phyloP scores from a whole-genome alignment of 2,113 vertebrate genomes.

The Nesogale talazaci region DNA sequence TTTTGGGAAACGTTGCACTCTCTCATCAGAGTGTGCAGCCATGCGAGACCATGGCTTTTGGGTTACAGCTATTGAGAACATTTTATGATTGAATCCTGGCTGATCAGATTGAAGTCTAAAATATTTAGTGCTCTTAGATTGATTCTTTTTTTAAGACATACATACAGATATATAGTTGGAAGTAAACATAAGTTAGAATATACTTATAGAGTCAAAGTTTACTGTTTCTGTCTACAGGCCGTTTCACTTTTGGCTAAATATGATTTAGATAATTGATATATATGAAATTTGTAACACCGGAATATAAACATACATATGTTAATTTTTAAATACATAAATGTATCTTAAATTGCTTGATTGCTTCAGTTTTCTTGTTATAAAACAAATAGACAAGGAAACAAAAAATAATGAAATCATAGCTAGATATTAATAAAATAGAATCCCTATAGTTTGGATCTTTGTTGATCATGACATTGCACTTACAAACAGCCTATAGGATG shows the following conservation, averaged over 20 bases:
- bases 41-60: not conserved
- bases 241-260: not conserved
- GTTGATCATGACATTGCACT: not conserved
- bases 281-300: not conserved
- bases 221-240: not conserved
- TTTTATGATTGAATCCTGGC: conserved; percentile 45
- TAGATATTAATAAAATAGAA: not conserved
- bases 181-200: not conserved
- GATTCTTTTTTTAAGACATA: conserved; percentile 7
- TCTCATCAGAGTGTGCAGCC: not conserved
- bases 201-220: not conserved
- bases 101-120: conserved; percentile 66
- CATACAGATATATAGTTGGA: not conserved
- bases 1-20: not conserved
- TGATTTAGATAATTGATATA: not conserved
- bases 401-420: not conserved
- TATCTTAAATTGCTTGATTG: not conserved
- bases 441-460: not conserved
- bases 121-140: conserved; percentile 25
- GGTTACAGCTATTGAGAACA: not conserved
- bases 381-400: not conserved
- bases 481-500: not conserved
- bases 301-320: not conserved
- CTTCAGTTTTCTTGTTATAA: not conserved
- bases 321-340: not conserved